phyloP scores from a whole-genome alignment of 2,113 vertebrate genomes.

The Bungarus multicinctus region DNA sequence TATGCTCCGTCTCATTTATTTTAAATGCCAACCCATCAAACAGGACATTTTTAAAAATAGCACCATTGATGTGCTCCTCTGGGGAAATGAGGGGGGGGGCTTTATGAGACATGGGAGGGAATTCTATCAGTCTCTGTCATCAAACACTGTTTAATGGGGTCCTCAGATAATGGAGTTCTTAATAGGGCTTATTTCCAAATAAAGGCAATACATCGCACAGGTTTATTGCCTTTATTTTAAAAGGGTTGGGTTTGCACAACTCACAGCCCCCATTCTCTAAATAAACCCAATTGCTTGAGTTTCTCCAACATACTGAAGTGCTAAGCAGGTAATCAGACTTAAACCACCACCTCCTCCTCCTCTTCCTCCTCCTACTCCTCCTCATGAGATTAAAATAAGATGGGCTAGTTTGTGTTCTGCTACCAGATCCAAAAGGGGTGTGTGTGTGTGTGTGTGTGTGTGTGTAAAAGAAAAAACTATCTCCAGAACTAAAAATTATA shows the following conservation, averaged over 20 bases:
- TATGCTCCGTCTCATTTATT: background rate
- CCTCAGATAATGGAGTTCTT: background rate
- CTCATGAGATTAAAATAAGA: background rate
- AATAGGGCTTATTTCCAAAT: background rate
- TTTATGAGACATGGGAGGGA: background rate
- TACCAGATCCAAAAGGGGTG: background rate
- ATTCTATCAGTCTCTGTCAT: background rate
- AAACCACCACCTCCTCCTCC: background rate
- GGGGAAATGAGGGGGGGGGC: background rate
- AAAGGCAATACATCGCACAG: background rate
- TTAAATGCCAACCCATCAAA: background rate
- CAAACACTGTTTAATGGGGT: background rate
- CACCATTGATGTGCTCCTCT: background rate
- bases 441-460: too few relatives aligned
- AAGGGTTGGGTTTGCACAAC: background rate
- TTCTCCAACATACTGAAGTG: background rate
- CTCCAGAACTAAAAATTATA: too few relatives aligned
- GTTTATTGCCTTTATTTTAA: background rate
- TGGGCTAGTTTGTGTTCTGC: background rate
- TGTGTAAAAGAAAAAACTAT: too few relatives aligned
- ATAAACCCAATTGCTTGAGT: background rate
- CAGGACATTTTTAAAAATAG: background rate
- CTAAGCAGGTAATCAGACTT: background rate
- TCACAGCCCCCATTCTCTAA: background rate
- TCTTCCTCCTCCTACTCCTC: fast-evolving